Evolutionary conservation across 2,113 vertebrate species (phyloP), one percentile per base, ranked within the genome.

Genomic region (Larimichthys crocea): DNA sequence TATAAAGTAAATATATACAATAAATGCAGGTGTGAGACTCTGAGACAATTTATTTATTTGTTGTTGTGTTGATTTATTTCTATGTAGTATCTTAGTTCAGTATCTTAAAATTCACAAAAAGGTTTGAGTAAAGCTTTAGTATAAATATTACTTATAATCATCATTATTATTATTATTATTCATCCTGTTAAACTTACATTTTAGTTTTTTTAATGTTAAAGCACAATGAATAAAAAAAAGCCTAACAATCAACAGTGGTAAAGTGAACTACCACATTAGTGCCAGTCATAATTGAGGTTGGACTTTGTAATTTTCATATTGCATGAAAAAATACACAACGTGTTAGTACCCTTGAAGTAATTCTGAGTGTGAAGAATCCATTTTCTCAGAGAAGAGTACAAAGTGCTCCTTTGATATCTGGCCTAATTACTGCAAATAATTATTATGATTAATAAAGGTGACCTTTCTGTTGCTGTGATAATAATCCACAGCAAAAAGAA

Each of bases 351-450:
- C 88, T 90, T 81, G 73, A 88, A 88, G 76, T 87, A 62, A 88
- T 91, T 93, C 75, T 65, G 57, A 86, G 88, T 35, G 16, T 93
- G 89, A 88, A 86, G 48, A 92, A 94, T 94, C 69, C 73, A 94
- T 94, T 92, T 89, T 74, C 79, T 84, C 44, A 70, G 64, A 74
- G 78, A 74, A 74, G 55, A 26, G 63, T 71, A n/a, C 71, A 79
- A 87, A 92, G 88, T 79, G 66, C 68, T 90, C 82, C 89, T 86
- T 79, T 88, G 83, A 88, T 87, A 90, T 91, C 83, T 92, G 85
- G 78, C 78, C 88, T 92, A 94, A 93, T 91, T 90, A 90, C 87
- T 88, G 85, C 87, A 90, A 91, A 94, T 93, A 94, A 93, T 94
- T 89, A 91, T 82, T 84, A 88, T 90, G 86, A 92, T 88, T 94